A percentile compares a stretch with the other conserved stretches of the same genome.
phyloP scores from a whole-genome alignment of 2,797 vertebrate species.

The Glossophaga mutica region DNA sequence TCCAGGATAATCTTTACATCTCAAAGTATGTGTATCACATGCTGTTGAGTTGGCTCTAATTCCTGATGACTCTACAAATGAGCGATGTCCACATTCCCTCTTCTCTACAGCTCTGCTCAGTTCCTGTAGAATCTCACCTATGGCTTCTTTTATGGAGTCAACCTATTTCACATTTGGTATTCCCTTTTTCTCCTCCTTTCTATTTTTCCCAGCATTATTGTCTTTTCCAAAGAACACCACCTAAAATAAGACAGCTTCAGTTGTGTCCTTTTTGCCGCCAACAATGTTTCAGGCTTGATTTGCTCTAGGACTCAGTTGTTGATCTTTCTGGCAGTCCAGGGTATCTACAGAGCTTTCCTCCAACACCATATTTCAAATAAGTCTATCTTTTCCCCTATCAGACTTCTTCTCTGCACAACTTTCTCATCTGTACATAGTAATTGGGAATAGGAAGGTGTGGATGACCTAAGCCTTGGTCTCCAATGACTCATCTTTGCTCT shows the following conservation, averaged over 20 bases:
- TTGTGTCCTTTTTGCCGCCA: too few relatives aligned
- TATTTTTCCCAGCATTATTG: background rate
- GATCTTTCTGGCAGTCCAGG: too few relatives aligned
- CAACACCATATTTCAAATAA: too few relatives aligned
- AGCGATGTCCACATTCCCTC: background rate
- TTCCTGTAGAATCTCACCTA: background rate
- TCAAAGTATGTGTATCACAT: background rate
- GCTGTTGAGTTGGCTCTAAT: background rate
- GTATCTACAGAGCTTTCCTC: too few relatives aligned
- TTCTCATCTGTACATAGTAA: background rate
- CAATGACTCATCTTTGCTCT: background rate
- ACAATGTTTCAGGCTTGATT: too few relatives aligned
- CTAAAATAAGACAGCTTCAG: background rate
- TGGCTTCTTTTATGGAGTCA: background rate
- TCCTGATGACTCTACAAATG: background rate
- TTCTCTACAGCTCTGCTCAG: background rate
- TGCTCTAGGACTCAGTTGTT: background rate
- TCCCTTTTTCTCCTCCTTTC: background rate
- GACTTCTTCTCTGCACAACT: background rate
- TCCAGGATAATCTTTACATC: background rate
- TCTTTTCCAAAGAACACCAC: background rate
- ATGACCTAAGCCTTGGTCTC: background rate
- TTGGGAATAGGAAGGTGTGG: too few relatives aligned
- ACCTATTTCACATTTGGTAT: background rate
- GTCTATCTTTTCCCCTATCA: background rate